These are phyloP conservation scores for Karalla daura DNA, from an alignment of 2,797 vertebrate genomes.

Conservation along the genomic window DNA sequence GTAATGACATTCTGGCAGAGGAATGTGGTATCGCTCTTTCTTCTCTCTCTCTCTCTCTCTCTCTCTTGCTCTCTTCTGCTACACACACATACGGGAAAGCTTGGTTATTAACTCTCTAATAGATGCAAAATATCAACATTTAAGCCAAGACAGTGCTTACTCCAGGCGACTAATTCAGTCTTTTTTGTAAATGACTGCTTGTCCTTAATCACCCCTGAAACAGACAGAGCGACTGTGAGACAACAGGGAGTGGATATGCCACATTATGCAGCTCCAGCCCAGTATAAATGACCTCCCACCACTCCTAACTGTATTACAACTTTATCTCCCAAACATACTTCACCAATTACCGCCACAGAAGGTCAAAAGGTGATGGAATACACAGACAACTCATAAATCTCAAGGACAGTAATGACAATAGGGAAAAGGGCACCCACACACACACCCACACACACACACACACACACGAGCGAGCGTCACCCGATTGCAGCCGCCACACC, in stretches of 20 bases:
- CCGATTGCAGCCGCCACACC: constrained; percentile 14
- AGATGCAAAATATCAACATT: constrained; percentile 58
- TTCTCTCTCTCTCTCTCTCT: constrained; percentile 1
- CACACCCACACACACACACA: constrained; percentile 49
- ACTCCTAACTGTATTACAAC: constrained; percentile 63
- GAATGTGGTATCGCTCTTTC: constrained; percentile 19
- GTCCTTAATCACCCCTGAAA: constrained; percentile 69
- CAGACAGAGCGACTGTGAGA: constrained; percentile 36
- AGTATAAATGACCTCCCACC: constrained; percentile 55
- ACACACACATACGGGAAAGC: background rate
- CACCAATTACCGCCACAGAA: constrained; percentile 69
- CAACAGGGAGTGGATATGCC: constrained; percentile 58
- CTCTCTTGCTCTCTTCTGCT: no score
- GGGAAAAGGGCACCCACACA: constrained; percentile 66
- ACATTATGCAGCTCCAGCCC: constrained; percentile 65
- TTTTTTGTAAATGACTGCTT: constrained; percentile 55
- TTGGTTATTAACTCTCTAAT: constrained; percentile 36
- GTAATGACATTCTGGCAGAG: constrained; percentile 59
- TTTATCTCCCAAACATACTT: constrained; percentile 64
- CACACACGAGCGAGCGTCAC: constrained; percentile 20
- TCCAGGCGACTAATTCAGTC: constrained; percentile 50
- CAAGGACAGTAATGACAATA: constrained; percentile 64
- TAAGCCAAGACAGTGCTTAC: constrained; percentile 30
- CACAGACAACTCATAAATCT: constrained; percentile 69
- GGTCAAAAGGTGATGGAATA: constrained; percentile 70